Base-by-base conservation (phyloP, 2,888 invertebrate species). In the Meteorus cinctellus region DNA sequence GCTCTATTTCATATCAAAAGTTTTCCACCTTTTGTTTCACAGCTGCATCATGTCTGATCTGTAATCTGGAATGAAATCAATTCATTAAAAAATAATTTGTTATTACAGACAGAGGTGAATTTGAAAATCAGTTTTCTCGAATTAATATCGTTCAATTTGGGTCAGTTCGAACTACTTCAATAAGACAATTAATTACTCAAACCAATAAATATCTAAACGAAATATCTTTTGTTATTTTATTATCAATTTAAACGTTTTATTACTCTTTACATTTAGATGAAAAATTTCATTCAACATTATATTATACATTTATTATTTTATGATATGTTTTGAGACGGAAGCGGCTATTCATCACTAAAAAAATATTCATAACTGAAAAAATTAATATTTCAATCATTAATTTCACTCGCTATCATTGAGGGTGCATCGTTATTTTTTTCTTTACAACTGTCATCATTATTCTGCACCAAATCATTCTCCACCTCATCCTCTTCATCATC, bases 401-500 rank as follows among this genome's bases (percentile, higher is more conserved):
- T 45, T 31, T 60, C 5, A 14, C 48, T 55, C 34, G 45, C 66
- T 45, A 45, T 41, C 51, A 55, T 19, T n/a, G 60, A 59, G 27
- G 24, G 31, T n/a, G 41, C 51, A 16, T 62, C 31, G 41, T 41
- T n/a, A 69, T 45, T 31, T n/a, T 69, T n/a, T 51, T 74, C 76
- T 69, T 59, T 29, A 29, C 41, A 71, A 60, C 81, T 78, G 34
- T 80, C 81, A 14, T 77, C 51, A 31, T 80, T 72, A 24, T 41
- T 41, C 8, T 41, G 8, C 41, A 2, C 41, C 41, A 41, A 2
- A 41, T 41, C 41, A 41, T 41, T 10, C 6, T 41, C 12, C 41
- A 41, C 12, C 12, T 41, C 41, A 2, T 41, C 41, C 8, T 79
- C 85, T 24, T 86, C 85, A 2, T 83, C 84, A 59, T 85, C 80